These are phyloP conservation scores for Limonius californicus DNA, from an alignment of 1,140 invertebrate genomes.

Conservation along the genomic window DNA sequence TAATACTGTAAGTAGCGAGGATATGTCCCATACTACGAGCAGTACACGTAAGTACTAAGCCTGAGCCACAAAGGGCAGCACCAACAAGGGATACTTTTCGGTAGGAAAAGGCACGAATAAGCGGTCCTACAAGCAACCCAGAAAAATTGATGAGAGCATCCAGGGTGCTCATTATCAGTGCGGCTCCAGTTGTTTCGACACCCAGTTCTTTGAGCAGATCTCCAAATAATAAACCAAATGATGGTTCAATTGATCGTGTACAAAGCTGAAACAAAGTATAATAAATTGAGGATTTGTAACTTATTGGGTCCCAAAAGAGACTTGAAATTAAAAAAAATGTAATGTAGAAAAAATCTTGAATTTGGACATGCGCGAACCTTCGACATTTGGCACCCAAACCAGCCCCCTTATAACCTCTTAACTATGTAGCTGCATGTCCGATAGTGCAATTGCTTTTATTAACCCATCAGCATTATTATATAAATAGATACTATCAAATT, in stretches of 20 bases:
- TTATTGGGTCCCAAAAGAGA: too few relatives aligned
- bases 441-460: too few relatives aligned
- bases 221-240: slow-evolving; percentile 71
- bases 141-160: slow-evolving; percentile 75
- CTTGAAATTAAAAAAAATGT: too few relatives aligned
- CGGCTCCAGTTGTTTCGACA: slow-evolving; percentile 66
- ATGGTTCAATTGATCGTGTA: slow-evolving; percentile 70
- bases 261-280: slow-evolving; percentile 72
- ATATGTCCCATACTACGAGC: slow-evolving; percentile 69
- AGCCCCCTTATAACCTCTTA: too few relatives aligned
- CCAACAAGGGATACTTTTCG: slow-evolving; percentile 68
- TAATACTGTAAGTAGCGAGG: slow-evolving; percentile 68
- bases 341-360: too few relatives aligned
- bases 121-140: slow-evolving; percentile 67
- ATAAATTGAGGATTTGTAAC: too few relatives aligned
- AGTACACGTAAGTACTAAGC: slow-evolving; percentile 62
- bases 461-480: too few relatives aligned
- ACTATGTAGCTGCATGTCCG: too few relatives aligned
- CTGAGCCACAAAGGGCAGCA: slow-evolving; percentile 59
- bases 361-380: too few relatives aligned
- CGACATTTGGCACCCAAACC: too few relatives aligned
- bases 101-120: slow-evolving; percentile 69
- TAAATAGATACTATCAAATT: too few relatives aligned
- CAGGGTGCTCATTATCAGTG: slow-evolving; percentile 67
- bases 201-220: slow-evolving; percentile 62